Base-by-base conservation (phyloP, 1,140 invertebrate species). In the Andricus grossulariae region DNA sequence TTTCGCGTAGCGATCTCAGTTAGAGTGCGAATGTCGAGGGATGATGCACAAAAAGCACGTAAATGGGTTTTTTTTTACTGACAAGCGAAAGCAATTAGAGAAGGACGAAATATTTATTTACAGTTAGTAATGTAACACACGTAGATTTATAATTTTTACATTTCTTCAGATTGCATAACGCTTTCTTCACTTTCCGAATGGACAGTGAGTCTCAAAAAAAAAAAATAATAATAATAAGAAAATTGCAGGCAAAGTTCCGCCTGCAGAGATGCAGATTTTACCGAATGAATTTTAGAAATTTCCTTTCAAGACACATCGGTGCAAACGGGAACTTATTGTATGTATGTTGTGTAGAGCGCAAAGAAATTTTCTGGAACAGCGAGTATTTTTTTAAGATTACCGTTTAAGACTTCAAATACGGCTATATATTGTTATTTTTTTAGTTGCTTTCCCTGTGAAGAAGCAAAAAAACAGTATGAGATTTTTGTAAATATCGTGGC, bases 21-120 rank as follows among this genome's bases (percentile, higher is more conserved):
- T 80, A 83, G 80, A 83, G 83, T 86, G 83, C 82, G 78, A 84
- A 82, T 80, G 74, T 82, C 82, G 83, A 83, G 82, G 83, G 77
- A 82, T 73, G 82, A 80, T 32, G 78, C 71, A 72, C 74, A 73
- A 75, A 73, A 71, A 39, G 60, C 60, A 66, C 60, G 60, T 66
- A 16, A 66, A 66, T 39, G 25, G 7, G n/a, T 66, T 39, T 66
- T 66, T 66, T 66, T 39, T n/a, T 66, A 66, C 25, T 66, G 60
- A 66, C 60, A 39, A 39, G 60, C 60, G 60, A 66, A 66, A 66
- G 60, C 60, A 66, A 66, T 66, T 16, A 66, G 60, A 66, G 60
- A 66, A 66, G 57, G 57, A 66, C 25, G 57, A 66, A 66, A 66
- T 66, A 66, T 66, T 66, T 66, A 66, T 66, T 66, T 45, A 45